Conservation (phyloP, 2,113 vertebrate species). For the Mobula birostris region DNA sequence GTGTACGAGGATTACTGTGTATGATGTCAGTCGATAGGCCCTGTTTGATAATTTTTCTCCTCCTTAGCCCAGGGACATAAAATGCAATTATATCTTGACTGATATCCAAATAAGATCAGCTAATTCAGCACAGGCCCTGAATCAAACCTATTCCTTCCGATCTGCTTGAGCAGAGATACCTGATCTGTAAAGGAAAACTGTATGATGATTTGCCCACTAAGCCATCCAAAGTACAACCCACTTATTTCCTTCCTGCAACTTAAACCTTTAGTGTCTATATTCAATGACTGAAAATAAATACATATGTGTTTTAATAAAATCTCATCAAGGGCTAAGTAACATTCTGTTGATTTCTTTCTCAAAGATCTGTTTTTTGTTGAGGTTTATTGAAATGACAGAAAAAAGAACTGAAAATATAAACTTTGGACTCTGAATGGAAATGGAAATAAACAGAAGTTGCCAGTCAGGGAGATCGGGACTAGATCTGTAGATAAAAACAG, state of each 20-base stretch:
- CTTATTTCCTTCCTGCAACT: background rate
- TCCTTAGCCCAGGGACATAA: background rate
- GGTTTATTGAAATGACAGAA: background rate
- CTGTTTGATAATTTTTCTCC: background rate
- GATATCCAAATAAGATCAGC: background rate
- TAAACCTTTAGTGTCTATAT: background rate
- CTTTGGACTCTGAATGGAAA: background rate
- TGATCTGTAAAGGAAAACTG: background rate
- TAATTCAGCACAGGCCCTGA: background rate
- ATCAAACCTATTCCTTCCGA: background rate
- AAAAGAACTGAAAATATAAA: background rate
- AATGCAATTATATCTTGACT: background rate
- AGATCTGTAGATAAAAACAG: background rate
- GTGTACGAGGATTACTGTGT: background rate
- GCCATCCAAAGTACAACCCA: background rate
- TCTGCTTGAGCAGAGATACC: background rate
- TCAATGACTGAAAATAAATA: background rate
- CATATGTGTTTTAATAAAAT: background rate
- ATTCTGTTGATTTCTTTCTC: too few relatives aligned
- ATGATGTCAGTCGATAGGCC: background rate
- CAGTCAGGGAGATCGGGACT: background rate
- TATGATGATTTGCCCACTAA: background rate
- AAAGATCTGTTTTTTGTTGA: too few relatives aligned
- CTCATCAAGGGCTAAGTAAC: background rate
- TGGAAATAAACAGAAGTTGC: background rate